Evolutionary conservation across 2,888 invertebrate genomes (phyloP).

Genomic region (Zygogramma bicolorata): DNA sequence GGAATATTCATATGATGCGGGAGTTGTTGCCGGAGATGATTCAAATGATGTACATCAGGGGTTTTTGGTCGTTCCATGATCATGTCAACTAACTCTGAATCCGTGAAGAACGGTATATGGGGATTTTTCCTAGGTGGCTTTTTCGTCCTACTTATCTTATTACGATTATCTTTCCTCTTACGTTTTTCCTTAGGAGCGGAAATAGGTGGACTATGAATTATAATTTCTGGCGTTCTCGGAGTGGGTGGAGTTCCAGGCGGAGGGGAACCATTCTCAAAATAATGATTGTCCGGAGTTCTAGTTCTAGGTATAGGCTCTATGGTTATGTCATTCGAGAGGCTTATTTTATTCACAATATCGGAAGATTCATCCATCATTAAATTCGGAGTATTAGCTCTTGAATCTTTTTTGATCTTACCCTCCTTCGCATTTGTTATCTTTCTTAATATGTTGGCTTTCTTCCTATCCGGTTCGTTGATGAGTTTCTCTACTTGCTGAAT

Average conservation of each 20-base stretch:
- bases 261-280: constrained; percentile 69
- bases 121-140: constrained; percentile 52
- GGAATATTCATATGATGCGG: constrained; percentile 44
- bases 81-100: constrained; percentile 53
- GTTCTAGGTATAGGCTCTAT: constrained; percentile 67
- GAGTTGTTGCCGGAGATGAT: constrained; percentile 43
- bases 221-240: constrained; percentile 71
- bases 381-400: constrained; percentile 64
- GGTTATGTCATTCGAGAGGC: constrained; percentile 69
- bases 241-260: constrained; percentile 71
- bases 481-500: constrained; percentile 70
- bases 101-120: constrained; percentile 44
- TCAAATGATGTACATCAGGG: constrained; percentile 60
- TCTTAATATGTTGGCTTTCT: constrained; percentile 88
- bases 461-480: constrained; percentile 84
- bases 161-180: constrained; percentile 67
- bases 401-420: constrained; percentile 63
- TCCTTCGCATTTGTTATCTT: constrained; percentile 84
- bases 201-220: constrained; percentile 70
- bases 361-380: constrained; percentile 65
- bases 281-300: constrained; percentile 62
- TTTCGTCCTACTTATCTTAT: constrained; percentile 50
- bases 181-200: constrained; percentile 72
- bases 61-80: constrained; percentile 64
- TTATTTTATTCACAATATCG: constrained; percentile 58